Percentiles rank a stretch among this genome's conserved stretches.
Conservation (phyloP, 2,797 vertebrate genomes). For the Glyptemys insculpta region DNA sequence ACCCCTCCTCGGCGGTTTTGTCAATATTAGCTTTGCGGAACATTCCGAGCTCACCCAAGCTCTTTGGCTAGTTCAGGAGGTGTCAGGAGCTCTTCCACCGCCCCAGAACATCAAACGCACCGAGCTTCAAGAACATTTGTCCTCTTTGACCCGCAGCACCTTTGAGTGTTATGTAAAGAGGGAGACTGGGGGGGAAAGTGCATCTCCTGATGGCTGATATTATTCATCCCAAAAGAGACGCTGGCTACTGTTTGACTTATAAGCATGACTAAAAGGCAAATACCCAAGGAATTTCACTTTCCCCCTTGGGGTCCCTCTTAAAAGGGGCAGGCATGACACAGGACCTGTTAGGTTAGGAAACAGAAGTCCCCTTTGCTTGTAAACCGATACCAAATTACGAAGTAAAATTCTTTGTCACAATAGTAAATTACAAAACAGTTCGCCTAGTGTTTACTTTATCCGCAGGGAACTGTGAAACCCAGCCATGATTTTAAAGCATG, state of each 20-base stretch:
- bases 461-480: slow-evolving; percentile 15
- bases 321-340: slow-evolving; percentile 70
- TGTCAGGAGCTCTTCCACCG: neutral
- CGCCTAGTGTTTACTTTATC: slow-evolving; percentile 39
- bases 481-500: slow-evolving; percentile 36
- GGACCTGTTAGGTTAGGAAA: slow-evolving; percentile 72
- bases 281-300: slow-evolving; percentile 60
- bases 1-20: neutral
- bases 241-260: slow-evolving; percentile 63
- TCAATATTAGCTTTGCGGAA: neutral
- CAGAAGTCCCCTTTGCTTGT: slow-evolving; percentile 68
- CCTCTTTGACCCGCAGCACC: neutral
- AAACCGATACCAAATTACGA: slow-evolving; percentile 80
- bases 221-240: slow-evolving; percentile 28
- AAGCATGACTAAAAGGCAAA: slow-evolving; percentile 73
- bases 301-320: slow-evolving; percentile 68
- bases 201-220: slow-evolving; percentile 37
- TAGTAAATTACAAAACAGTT: slow-evolving; percentile 69
- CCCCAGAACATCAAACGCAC: neutral
- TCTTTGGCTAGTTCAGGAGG: neutral
- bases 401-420: slow-evolving; percentile 52
- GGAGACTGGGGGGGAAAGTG: neutral
- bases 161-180: neutral
- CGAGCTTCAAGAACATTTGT: accelerated
- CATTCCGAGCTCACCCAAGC: neutral